phyloP scores from a whole-genome alignment of 2,113 vertebrate genomes.

The Menidia beryllina region DNA sequence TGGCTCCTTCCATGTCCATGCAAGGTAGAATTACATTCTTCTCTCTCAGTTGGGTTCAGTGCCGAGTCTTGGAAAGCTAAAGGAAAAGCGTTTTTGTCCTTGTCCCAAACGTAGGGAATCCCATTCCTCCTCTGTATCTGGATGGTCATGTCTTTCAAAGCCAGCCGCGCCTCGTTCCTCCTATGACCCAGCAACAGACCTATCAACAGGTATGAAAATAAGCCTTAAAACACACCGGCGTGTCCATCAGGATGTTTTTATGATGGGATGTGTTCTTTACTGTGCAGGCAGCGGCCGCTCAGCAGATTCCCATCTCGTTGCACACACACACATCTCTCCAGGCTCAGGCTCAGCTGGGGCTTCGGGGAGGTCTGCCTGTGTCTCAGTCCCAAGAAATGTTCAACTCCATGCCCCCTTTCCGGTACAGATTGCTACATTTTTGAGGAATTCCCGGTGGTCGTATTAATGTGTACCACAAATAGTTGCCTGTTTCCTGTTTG shows the following conservation, averaged over 20 bases:
- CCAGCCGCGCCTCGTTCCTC: slow-evolving; percentile 94
- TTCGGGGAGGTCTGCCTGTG: slow-evolving; percentile 93
- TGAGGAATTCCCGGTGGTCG: neutral
- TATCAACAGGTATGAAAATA: slow-evolving; percentile 89
- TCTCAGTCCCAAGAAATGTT: slow-evolving; percentile 99
- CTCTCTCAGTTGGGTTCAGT: neutral
- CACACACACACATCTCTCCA: slow-evolving; percentile 98
- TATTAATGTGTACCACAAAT: neutral
- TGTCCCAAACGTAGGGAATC: slow-evolving; percentile 85
- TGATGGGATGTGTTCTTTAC: slow-evolving; percentile 11
- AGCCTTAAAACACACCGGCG: neutral
- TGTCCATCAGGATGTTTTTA: slow-evolving; percentile 1
- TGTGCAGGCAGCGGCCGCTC: slow-evolving; percentile 91
- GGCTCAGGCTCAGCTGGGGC: slow-evolving; percentile 94
- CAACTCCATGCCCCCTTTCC: slow-evolving; percentile 95
- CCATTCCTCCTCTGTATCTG: slow-evolving; percentile 94
- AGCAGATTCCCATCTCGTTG: slow-evolving; percentile 97
- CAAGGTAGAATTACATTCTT: slow-evolving; percentile 85
- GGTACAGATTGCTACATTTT: slow-evolving; percentile 73
- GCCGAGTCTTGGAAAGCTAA: neutral
- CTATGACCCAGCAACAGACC: slow-evolving; percentile 96
- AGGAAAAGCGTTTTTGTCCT: neutral
- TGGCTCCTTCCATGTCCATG: slow-evolving; percentile 96
- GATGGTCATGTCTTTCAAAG: slow-evolving; percentile 96
- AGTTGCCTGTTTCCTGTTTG: neutral